phyloP scores from a whole-genome alignment of 2,797 vertebrate genomes.

The Anas acuta region DNA sequence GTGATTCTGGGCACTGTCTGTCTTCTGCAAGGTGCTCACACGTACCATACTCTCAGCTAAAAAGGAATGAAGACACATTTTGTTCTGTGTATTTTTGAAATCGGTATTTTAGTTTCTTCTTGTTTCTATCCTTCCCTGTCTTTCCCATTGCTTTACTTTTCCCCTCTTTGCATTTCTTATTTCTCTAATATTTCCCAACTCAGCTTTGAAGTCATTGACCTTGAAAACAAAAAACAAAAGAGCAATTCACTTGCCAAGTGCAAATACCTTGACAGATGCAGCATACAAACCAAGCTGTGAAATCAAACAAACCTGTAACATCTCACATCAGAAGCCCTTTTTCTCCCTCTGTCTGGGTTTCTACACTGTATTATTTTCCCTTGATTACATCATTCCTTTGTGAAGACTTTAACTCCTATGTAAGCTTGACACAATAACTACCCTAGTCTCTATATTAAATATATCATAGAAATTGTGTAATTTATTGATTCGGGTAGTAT shows the following conservation, averaged over 20 bases:
- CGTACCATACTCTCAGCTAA: neutral
- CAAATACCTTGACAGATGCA: constrained; percentile 48
- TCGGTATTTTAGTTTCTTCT: neutral
- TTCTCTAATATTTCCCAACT: neutral
- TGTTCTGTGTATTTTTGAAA: neutral
- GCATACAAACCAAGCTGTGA: constrained; percentile 24
- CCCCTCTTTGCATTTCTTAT: neutral
- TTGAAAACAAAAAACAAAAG: constrained; percentile 17
- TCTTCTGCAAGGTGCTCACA: neutral
- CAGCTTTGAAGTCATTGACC: neutral
- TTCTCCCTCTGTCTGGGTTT: neutral
- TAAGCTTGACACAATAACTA: neutral
- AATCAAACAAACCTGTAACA: neutral
- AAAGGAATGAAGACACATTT: neutral
- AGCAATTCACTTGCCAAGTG: neutral
- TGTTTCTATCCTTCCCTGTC: neutral
- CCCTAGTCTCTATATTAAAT: neutral
- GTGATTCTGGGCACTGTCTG: rapidly evolving
- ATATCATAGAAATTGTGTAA: neutral
- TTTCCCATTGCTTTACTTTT: neutral
- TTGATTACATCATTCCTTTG: neutral
- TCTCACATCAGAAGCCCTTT: neutral
- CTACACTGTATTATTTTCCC: neutral
- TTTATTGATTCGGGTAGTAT: neutral
- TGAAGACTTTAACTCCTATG: neutral